phyloP scores from a whole-genome alignment of 2,888 invertebrate genomes.

The Flexamia atlantica region DNA sequence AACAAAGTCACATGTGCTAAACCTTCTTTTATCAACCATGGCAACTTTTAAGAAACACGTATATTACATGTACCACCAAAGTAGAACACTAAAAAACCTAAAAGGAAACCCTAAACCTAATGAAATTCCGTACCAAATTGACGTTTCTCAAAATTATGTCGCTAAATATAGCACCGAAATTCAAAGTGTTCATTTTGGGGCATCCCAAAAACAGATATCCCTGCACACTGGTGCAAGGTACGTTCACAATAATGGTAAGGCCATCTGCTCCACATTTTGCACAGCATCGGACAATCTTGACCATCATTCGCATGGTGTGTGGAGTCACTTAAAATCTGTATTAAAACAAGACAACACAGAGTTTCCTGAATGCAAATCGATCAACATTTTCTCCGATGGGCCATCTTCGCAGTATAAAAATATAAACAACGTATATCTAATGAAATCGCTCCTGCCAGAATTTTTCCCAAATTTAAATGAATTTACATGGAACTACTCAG shows the following conservation, averaged over 20 bases:
- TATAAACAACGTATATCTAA: not conserved
- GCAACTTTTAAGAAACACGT: too few species aligned
- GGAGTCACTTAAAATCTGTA: not conserved
- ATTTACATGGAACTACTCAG: constrained; percentile 30
- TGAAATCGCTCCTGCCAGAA: not conserved
- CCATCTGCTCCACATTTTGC: not conserved
- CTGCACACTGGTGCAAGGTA: constrained; percentile 14
- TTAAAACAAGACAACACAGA: not conserved
- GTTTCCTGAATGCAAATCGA: not conserved
- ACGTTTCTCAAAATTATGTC: too few species aligned
- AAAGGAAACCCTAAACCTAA: too few species aligned
- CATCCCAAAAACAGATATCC: not conserved
- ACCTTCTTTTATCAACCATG: too few species aligned
- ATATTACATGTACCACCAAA: too few species aligned
- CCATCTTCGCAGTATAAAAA: not conserved
- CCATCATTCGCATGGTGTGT: constrained; percentile 18
- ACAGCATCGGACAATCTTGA: not conserved
- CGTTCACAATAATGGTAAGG: not conserved
- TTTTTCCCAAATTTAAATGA: not conserved
- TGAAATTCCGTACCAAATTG: too few species aligned
- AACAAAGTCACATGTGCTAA: too few species aligned
- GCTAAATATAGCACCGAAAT: not conserved
- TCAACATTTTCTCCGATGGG: not conserved
- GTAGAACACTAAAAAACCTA: too few species aligned
- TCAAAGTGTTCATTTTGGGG: constrained; percentile 9